Evolutionary conservation across 2,113 vertebrate species (phyloP).

Genomic region (Hypocryptadius cinnamomeus): DNA sequence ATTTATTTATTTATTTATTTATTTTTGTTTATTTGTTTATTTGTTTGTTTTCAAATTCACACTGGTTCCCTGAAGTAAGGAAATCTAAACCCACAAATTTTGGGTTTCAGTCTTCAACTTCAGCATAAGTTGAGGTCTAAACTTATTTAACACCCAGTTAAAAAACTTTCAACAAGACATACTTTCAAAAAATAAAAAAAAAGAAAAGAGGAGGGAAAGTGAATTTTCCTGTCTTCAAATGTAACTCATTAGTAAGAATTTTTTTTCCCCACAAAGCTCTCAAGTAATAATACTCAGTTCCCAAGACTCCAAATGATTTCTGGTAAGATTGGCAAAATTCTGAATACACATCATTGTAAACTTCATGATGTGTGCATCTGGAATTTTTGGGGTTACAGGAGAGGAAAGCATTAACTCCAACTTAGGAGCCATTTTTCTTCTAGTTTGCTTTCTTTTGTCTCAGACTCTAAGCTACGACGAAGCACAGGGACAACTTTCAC

Average conservation of each 20-base stretch:
- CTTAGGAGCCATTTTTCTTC: not conserved
- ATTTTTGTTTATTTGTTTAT: too few relatives aligned
- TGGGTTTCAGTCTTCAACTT: not conserved
- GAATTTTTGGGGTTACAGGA: not conserved
- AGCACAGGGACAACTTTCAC: not conserved
- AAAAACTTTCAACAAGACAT: not conserved
- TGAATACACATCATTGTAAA: not conserved
- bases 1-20: too few relatives aligned
- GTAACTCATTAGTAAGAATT: not conserved
- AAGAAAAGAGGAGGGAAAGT: not conserved
- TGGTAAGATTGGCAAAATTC: not conserved
- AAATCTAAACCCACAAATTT: not conserved
- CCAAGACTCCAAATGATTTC: not conserved
- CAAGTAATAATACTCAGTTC: constrained; percentile 36
- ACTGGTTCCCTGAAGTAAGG: not conserved
- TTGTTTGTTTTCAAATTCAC: not conserved
- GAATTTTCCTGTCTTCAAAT: not conserved
- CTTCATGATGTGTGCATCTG: not conserved
- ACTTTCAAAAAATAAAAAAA: not conserved
- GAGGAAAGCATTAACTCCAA: not conserved
- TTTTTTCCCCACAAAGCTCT: not conserved
- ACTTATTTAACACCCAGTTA: not conserved
- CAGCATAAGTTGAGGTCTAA: not conserved
- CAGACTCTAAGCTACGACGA: not conserved
- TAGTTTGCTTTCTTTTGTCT: not conserved